Base-by-base conservation (phyloP, 1,140 invertebrate genomes). In the Contarinia nasturtii region DNA sequence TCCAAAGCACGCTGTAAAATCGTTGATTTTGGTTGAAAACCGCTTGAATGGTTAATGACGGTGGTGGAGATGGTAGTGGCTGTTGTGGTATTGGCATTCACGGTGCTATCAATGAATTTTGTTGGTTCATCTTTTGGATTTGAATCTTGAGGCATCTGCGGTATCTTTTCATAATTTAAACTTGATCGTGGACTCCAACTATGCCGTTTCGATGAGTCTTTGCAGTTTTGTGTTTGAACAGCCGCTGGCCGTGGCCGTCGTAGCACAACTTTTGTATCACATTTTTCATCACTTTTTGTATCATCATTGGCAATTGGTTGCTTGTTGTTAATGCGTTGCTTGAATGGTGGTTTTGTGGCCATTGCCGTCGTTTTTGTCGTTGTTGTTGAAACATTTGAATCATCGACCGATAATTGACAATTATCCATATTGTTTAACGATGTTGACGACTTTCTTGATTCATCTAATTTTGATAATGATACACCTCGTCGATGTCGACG, bases 1-100 rank as follows among this genome's bases (percentile, higher is more conserved):
- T 59, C 50, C 48, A 63, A 46, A 7, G 61, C 59, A 52, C 61
- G 27, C 48, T 64, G 60, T 57, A 61, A 59, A 38, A 60, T 58
- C 2, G 57, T 57, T 36, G 59, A 62, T 1, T 61, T 53, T 11
- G 60, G 57, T n/a, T 55, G 57, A 38, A 62, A 62, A 40, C 55
- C 18, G 18, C 5, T 33, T 42, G 15, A 38, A 38, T 38, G n/a
- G n/a, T n/a, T 34, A 8, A 14, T 34, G 33, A n/a, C n/a, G n/a
- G n/a, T n/a, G n/a, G n/a, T n/a, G n/a, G n/a, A n/a, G n/a, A n/a
- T n/a, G n/a, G n/a, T n/a, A n/a, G n/a, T n/a, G n/a, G n/a, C n/a
- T n/a, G n/a, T n/a, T n/a, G n/a, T n/a, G n/a, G n/a, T 34, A 8
- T 34, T 7, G 14, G 14, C 7, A 34, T 8, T 34, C 33, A 7